Evolutionary conservation across 2,888 invertebrate species (phyloP), one percentile per base, ranked within the genome.

Genomic region (Scotopteryx bipunctaria): DNA sequence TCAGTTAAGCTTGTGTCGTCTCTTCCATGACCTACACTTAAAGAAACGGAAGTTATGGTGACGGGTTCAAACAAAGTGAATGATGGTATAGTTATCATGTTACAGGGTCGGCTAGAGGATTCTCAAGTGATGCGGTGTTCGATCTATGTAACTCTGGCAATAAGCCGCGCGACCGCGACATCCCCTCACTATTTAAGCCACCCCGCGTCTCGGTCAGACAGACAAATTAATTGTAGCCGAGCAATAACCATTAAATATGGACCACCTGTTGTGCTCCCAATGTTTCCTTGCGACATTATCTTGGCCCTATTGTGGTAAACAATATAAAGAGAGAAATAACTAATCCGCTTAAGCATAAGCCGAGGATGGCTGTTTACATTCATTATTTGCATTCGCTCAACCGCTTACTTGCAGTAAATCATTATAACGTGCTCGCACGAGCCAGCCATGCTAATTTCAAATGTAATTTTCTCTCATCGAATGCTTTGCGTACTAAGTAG

Each of bases 161-260:
- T 15, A 23, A 19, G 38, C 14, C 37, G 29, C 33, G 46, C 23
- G 33, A 19, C 43, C 52, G 36, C 33, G 42, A 41, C 57, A 56
- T 54, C 62, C 32, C 51, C 56, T 59, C 59, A 65, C 67, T 71
- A 65, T 64, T 68, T 64, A 58, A 68, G 57, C 57, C 59, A 69
- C 61, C 47, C 50, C 64, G 59, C 66, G 67, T 70, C 66, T 70
- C 64, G 63, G 62, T 61, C 68, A 65, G 69, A 67, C 66, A 67
- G 70, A 78, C 72, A 82, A 83, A 84, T 83, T 83, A 83, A 83
- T 79, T 76, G 77, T 73, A 73, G 66, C 68, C 72, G 64, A 72
- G 71, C 72, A 74, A 74, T 79, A 74, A 78, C 75, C 73, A 73
- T 79, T 80, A 80, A 80, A 83, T 80, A 83, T 83, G 61, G 69